A percentile compares a stretch with the other conserved stretches of the same genome.
Conservation (phyloP, 2,113 vertebrate species). For the Ranitomeya imitator region DNA sequence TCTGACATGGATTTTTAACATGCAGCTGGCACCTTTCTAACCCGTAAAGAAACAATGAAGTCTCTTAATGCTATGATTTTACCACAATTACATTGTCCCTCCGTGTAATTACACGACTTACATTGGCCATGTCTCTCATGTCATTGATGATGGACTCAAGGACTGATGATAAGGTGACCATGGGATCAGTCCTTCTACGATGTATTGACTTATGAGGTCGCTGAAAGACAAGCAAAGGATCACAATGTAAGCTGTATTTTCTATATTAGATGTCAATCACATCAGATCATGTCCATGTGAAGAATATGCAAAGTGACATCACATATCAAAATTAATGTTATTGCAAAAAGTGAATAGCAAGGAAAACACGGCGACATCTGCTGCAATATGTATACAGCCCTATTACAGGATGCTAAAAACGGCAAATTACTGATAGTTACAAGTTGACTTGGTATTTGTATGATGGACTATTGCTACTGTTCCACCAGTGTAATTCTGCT, state of each 20-base stretch:
- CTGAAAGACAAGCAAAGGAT: conserved; percentile 66
- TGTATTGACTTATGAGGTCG: conserved; percentile 97
- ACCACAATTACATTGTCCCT: too few relatives aligned
- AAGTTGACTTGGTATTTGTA: neutral
- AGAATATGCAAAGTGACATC: too few relatives aligned
- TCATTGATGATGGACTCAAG: conserved; percentile 96
- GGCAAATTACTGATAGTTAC: neutral
- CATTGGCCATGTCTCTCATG: conserved; percentile 94
- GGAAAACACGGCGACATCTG: neutral
- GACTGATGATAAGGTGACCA: conserved; percentile 95
- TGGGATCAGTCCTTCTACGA: conserved; percentile 93
- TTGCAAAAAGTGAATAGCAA: neutral
- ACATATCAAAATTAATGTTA: neutral
- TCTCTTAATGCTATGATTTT: too few relatives aligned
- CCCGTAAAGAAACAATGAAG: neutral
- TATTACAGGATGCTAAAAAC: neutral
- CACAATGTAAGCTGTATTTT: neutral
- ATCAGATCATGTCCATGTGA: too few relatives aligned
- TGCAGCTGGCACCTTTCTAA: neutral
- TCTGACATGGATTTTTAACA: too few relatives aligned
- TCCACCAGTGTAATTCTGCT: neutral
- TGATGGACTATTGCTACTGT: neutral
- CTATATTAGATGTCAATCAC: neutral
- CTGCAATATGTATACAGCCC: neutral
- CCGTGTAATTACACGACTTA: conserved; percentile 67